These are phyloP conservation scores for Clavelina lepadiformis DNA, from an alignment of 23 tunicate species.

Conservation along the genomic window DNA sequence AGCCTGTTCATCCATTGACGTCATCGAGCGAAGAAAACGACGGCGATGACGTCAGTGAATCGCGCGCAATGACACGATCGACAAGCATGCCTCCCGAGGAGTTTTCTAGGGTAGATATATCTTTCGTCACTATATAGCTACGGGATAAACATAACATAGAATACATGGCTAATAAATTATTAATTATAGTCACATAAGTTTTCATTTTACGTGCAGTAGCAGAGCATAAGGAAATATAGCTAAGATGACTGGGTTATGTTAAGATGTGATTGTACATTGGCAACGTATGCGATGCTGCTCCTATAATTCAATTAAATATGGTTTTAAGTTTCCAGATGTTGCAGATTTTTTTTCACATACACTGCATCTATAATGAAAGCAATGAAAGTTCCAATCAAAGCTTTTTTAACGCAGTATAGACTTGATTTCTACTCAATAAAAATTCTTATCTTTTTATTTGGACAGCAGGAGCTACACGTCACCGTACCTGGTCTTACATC, in stretches of 20 bases:
- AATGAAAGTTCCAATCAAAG: too few species aligned
- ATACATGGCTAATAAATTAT: neutral
- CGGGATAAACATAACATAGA: too few species aligned
- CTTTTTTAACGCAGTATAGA: too few species aligned
- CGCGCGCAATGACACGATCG: conserved; percentile 5
- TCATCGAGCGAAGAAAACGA: conserved; percentile 32
- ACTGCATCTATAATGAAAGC: too few species aligned
- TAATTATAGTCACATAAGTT: neutral
- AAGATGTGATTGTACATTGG: too few species aligned
- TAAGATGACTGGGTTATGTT: neutral
- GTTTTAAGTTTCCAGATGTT: too few species aligned
- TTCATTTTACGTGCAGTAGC: neutral
- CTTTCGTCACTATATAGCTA: too few species aligned
- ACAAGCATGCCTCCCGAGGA: conserved; percentile 7
- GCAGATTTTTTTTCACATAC: neutral
- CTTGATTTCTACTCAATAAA: too few species aligned
- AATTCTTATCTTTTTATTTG: neutral
- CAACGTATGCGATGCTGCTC: too few species aligned
- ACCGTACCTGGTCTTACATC: conserved; percentile 19
- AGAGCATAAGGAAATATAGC: neutral
- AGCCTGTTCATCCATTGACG: conserved; percentile 16
- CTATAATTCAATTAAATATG: too few species aligned
- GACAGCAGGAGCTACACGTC: conserved; percentile 15
- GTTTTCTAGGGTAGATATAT: conserved; percentile 14
- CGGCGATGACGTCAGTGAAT: conserved; percentile 4